Percentiles rank a stretch among this genome's conserved stretches.
phyloP scores from a whole-genome alignment of 2,113 vertebrate genomes.

The Picathartes gymnocephalus region DNA sequence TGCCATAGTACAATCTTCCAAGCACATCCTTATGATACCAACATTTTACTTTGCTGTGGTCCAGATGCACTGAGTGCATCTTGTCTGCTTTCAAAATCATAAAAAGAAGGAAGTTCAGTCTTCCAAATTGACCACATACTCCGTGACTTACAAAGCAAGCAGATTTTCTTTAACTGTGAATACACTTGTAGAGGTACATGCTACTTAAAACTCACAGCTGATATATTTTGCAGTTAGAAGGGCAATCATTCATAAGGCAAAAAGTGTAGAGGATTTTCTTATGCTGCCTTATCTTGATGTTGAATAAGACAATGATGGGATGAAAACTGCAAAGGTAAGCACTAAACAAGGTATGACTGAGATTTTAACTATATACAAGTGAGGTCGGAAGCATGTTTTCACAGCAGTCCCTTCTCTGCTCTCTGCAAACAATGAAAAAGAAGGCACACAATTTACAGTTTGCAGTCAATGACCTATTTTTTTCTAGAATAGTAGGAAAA shows the following conservation, averaged over 20 bases:
- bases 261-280: not conserved
- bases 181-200: not conserved
- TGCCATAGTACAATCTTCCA: not conserved
- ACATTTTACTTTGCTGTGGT: not conserved
- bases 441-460: not conserved
- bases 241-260: not conserved
- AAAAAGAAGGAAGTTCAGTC: not conserved
- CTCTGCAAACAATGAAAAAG: not conserved
- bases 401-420: not conserved
- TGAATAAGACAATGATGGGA: not conserved
- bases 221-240: not conserved
- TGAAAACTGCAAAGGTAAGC: not conserved
- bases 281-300: not conserved
- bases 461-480: not conserved
- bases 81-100: not conserved
- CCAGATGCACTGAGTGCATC: fast-evolving
- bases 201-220: not conserved
- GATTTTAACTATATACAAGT: not conserved
- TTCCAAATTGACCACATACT: not conserved
- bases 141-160: not conserved
- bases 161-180: not conserved
- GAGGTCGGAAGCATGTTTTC: not conserved
- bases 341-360: not conserved
- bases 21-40: not conserved
- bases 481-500: not conserved